Conservation (phyloP, 2,888 invertebrate species). For the Catocala nupta region DNA sequence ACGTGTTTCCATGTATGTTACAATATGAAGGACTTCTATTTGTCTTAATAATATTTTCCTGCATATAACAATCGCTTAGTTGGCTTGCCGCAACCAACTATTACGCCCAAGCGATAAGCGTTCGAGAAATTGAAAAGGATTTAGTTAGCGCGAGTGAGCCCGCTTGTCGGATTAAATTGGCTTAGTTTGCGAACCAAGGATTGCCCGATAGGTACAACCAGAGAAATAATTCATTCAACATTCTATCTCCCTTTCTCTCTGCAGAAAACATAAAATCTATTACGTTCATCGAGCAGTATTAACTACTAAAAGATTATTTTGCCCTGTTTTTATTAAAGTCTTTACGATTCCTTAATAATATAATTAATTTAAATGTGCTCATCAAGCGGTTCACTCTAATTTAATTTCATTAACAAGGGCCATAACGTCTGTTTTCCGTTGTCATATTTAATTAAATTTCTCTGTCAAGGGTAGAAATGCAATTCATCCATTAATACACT, state of each 20-base stretch:
- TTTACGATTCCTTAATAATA: constrained; percentile 1
- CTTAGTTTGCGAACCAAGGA: constrained; percentile 68
- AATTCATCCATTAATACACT: constrained; percentile 14
- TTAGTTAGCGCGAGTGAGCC: constrained; percentile 65
- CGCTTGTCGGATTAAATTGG: constrained; percentile 75
- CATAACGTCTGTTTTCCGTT: constrained; percentile 7
- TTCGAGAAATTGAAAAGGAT: constrained; percentile 78
- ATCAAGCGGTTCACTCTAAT: constrained; percentile 5
- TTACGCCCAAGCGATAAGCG: constrained; percentile 60
- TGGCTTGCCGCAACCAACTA: constrained; percentile 32
- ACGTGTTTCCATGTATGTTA: too few species aligned
- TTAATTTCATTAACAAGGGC: constrained; percentile 8
- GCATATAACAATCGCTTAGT: constrained; percentile 14
- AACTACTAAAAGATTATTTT: neutral
- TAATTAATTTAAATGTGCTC: neutral
- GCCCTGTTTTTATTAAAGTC: constrained; percentile 6
- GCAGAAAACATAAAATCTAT: constrained; percentile 21
- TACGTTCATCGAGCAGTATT: constrained; percentile 27
- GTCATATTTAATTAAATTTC: constrained; percentile 9
- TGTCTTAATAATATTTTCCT: neutral
- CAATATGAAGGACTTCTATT: too few species aligned
- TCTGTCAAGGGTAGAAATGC: constrained; percentile 17
- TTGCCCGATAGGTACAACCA: constrained; percentile 43
- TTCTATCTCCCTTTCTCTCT: constrained; percentile 22
- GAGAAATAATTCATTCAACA: constrained; percentile 38